These are phyloP conservation scores for Pterocles orientalis DNA, from an alignment of 2,113 vertebrate species.

Conservation along the genomic window DNA sequence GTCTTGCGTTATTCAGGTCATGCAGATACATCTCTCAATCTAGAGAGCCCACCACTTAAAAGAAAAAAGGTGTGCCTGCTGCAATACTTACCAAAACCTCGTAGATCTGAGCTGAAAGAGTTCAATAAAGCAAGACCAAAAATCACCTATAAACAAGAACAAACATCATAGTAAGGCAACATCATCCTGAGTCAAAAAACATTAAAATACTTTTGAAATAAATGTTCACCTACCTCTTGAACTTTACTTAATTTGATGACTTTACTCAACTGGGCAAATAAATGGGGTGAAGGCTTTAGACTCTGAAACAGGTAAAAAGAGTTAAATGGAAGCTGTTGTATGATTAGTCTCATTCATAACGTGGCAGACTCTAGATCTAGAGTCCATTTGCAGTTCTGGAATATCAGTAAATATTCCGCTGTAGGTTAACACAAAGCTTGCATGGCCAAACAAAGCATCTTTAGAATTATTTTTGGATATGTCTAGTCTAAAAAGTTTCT, in stretches of 20 bases:
- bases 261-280: constrained; percentile 99
- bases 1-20: neutral
- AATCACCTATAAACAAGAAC: constrained; percentile 86
- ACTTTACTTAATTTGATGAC: constrained; percentile 99
- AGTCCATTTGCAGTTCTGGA: neutral
- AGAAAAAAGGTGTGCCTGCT: neutral
- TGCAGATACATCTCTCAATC: neutral
- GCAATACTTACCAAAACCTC: constrained; percentile 88
- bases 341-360: neutral
- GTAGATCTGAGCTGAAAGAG: constrained; percentile 93
- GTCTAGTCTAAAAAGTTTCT: neutral
- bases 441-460: neutral
- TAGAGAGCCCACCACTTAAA: neutral
- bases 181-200: neutral
- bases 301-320: constrained; percentile 84
- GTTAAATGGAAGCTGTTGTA: neutral
- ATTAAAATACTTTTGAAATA: neutral
- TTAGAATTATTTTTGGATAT: neutral
- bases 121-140: constrained; percentile 97
- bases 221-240: constrained; percentile 90
- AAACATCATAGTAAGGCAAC: neutral
- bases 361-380: neutral
- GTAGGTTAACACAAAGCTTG: neutral
- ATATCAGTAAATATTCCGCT: neutral
- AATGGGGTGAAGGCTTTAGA: constrained; percentile 96